Evolutionary conservation across 2,113 vertebrate genomes (phyloP).

Genomic region (Oreochromis tanganicae): DNA sequence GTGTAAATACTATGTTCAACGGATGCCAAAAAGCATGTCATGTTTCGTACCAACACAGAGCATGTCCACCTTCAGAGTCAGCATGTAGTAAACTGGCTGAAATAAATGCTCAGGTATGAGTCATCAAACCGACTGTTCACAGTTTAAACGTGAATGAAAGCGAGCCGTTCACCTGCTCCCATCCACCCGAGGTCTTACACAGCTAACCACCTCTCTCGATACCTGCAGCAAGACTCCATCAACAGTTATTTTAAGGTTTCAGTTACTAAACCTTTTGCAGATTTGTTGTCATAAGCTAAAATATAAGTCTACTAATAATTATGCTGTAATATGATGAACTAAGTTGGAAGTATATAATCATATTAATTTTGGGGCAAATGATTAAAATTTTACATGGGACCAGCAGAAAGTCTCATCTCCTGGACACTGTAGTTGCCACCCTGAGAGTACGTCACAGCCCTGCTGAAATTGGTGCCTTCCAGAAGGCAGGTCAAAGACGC

Average conservation of each 20-base stretch:
- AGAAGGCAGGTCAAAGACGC: background rate
- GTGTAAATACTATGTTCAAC: background rate
- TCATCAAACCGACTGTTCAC: background rate
- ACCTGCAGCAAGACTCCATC: background rate
- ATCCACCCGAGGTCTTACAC: background rate
- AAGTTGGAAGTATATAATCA: background rate
- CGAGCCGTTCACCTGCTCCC: background rate
- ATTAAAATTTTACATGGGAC: background rate
- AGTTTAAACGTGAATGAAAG: rapidly evolving
- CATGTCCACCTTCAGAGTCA: background rate
- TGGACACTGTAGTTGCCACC: background rate
- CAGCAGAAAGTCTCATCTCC: background rate
- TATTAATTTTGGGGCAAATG: background rate
- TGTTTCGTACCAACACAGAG: background rate
- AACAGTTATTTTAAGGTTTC: background rate
- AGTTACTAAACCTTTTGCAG: background rate
- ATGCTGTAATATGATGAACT: background rate
- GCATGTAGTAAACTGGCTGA: background rate
- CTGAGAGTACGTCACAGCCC: background rate
- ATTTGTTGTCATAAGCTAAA: background rate
- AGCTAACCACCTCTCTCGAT: background rate
- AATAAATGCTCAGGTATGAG: background rate
- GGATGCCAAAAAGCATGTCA: background rate
- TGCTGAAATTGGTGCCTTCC: background rate
- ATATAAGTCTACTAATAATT: background rate